Evolutionary conservation across 1,140 invertebrate genomes (phyloP), one percentile per base, ranked within the genome.

Genomic region (Ephestia elutella): DNA sequence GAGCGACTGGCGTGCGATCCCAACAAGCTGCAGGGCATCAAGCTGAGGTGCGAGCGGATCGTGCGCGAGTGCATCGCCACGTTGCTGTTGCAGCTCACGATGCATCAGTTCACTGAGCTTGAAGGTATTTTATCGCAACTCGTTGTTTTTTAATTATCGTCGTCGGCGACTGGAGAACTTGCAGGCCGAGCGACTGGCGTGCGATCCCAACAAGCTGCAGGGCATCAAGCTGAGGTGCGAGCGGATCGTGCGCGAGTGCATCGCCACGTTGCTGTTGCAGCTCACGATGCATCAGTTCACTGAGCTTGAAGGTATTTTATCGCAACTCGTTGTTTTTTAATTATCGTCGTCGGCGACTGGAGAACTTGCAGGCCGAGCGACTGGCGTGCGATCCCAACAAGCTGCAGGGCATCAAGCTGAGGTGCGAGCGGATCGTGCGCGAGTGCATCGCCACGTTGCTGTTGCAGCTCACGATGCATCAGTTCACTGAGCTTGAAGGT

Each of bases 401-500:
- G 69, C 85, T 96, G 48, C 92, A 94, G 58, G 94, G 93, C 71
- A 89, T 96, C 17, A 95, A 94, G 68, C 94, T 95, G 78, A 90
- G 95, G 18, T 95, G 94, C 75, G 93, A 95, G 88, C 90, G 92
- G 65, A 78, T 91, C 18, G 86, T 92, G 0, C 81, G 91, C 54
- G 89, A 88, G 35, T 97, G 95, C 78, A 95, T 96, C 60, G 92
- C 93, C 3, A 93, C 94, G 30, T 81, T 96, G 49, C 80, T 96
- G 17, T 85, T 95, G 11, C 94, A 95, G 83, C 89, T 96, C 54
- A 95, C 95, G 9, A 86, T 94, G 56, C 92, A 95, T 76, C 93
- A 96, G 75, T 96, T 96, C 81, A 94, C 93, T 75, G 94, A 96
- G 80, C 91, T 96, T 66, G 95, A 96, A 92, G 94, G 95, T 95